These are phyloP conservation scores for Peromyscus eremicus DNA, from an alignment of 2,797 vertebrate genomes.

Conservation along the genomic window DNA sequence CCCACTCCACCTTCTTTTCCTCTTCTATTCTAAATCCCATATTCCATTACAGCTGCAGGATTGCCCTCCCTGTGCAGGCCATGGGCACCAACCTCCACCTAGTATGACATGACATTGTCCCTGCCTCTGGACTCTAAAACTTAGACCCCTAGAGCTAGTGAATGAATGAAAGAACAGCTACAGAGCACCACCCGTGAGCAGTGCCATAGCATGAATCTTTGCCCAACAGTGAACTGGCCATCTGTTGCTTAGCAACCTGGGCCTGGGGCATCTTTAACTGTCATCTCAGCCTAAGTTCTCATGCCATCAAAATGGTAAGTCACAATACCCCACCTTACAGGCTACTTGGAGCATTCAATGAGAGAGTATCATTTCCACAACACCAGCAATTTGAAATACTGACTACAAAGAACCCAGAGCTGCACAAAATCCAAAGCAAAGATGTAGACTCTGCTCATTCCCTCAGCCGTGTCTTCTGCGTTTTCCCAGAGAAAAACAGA, in stretches of 20 bases:
- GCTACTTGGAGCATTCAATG: not conserved
- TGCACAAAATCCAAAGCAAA: not conserved
- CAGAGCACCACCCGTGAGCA: not conserved
- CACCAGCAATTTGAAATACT: not conserved
- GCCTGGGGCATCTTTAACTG: not conserved
- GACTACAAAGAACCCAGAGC: not conserved
- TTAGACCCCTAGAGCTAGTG: not conserved
- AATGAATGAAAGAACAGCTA: not conserved
- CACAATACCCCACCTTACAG: not conserved
- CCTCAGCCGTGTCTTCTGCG: not conserved
- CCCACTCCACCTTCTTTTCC: not conserved
- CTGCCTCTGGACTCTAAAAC: not conserved
- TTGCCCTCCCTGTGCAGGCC: not conserved
- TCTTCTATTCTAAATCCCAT: not conserved
- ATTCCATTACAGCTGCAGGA: not conserved
- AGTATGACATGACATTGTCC: not conserved
- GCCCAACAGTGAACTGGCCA: not conserved
- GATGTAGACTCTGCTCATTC: not conserved
- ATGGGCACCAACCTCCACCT: not conserved
- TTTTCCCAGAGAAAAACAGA: not conserved
- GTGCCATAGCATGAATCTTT: not conserved
- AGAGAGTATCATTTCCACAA: not conserved
- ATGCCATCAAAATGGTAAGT: constrained; percentile 16
- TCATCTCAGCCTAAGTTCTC: constrained; percentile 13
- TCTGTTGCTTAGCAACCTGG: not conserved